Conservation (phyloP, 2,888 invertebrate genomes). For the Craniophora ligustri region DNA sequence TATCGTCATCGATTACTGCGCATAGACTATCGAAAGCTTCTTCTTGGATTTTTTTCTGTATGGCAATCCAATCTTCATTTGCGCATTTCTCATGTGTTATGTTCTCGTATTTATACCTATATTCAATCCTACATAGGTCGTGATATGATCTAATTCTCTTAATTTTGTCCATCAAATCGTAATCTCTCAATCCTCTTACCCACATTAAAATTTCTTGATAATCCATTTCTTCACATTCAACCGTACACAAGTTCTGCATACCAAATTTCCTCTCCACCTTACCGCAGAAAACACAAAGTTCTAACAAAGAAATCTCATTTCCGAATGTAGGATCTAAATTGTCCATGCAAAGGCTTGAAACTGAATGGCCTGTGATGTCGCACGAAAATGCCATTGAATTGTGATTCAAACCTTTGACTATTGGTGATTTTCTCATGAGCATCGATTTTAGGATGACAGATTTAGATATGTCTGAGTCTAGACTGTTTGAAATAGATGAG, state of each 20-base stretch:
- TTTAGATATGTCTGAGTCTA: not conserved
- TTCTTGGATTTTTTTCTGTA: conserved; percentile 9
- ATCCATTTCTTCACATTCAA: not conserved
- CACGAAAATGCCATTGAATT: conserved; percentile 14
- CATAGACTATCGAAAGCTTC: conserved; percentile 18
- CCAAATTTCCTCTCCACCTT: conserved; percentile 20
- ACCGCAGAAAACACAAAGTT: conserved; percentile 12
- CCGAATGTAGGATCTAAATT: conserved; percentile 3
- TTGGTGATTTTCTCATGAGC: conserved; percentile 5
- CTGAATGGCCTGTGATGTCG: not conserved
- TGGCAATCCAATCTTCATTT: conserved; percentile 6
- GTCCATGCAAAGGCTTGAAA: not conserved
- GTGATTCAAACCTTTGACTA: conserved; percentile 18
- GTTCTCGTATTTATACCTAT: conserved; percentile 20
- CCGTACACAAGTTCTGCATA: not conserved
- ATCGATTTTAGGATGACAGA: not conserved
- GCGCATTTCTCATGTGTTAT: conserved; percentile 12
- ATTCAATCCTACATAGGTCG: conserved; percentile 14
- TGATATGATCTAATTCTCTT: not conserved
- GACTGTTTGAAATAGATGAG: not conserved
- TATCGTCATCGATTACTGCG: conserved; percentile 20
- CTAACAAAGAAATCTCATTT: not conserved
- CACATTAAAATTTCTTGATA: not conserved
- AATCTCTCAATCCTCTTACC: conserved; percentile 9
- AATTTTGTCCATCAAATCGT: conserved; percentile 4